Base-by-base conservation (phyloP, 2,113 vertebrate species). In the Gasterosteus aculeatus region DNA sequence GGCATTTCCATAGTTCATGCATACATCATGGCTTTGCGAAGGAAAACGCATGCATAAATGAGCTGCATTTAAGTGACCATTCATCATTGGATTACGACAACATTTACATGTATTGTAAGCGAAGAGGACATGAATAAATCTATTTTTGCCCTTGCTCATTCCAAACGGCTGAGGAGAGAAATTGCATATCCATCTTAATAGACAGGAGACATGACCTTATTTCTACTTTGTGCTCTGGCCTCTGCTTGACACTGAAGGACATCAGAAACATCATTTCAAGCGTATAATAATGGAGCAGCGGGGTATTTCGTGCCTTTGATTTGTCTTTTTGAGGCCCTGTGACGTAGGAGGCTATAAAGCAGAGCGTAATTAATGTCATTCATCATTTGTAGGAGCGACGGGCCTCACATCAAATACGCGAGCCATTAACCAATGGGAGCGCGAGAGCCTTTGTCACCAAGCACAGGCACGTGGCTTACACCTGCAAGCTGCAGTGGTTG, bases 341-440 rank as follows among this genome's bases (percentile, higher is more conserved):
- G 88, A 91, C 86, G 77, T 84, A 66, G 79, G 75, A 78, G 73
- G 78, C 76, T 78, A 93, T 92, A 94, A 93, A 89, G 87, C 87
- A 80, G 84, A 85, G 89, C 90, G 89, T 93, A 92, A 94, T 94
- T 94, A 92, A 89, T 89, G 89, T 85, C 90, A 93, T 95, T 93
- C 92, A 94, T 95, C 94, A 94, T 90, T 87, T 88, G 87, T 91
- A 91, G 85, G 88, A 65, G 53, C 14, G 66, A 74, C 82, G 75
- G 81, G 16, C 35, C 78, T 75, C 80, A 79, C 76, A 54, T 54
- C 53, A 4, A 38, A 83, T 80, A 61, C 89, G 83, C 88, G 83
- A 92, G 90, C 89, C 92, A 31, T 78, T 65, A 75, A 66, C 93
- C 93, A 93, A 93, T 93, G 68, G 84, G 85, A 88, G 82, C 46